These are phyloP conservation scores for Cephus runcator DNA, from an alignment of 2,888 invertebrate genomes.

Conservation along the genomic window DNA sequence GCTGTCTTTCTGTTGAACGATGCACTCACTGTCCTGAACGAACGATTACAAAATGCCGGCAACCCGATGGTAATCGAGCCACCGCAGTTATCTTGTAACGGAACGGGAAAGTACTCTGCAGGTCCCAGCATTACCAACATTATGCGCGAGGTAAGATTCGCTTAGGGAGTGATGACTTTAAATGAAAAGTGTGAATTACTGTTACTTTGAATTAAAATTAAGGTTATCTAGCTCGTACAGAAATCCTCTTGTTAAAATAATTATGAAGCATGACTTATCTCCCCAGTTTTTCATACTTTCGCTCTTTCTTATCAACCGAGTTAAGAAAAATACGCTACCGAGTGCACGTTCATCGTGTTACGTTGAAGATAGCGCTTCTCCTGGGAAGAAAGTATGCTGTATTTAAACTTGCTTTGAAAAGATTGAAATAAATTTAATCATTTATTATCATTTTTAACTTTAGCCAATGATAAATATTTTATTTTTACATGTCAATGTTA, in stretches of 20 bases:
- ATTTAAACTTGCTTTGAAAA: neutral
- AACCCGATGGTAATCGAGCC: slow-evolving; percentile 43
- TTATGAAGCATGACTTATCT: neutral
- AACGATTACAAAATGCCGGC: slow-evolving; percentile 45
- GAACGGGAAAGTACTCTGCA: slow-evolving; percentile 54
- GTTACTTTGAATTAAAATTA: neutral
- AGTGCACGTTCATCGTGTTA: neutral
- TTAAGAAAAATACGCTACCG: neutral
- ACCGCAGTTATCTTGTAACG: slow-evolving; percentile 61
- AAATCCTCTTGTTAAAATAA: neutral
- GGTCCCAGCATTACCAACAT: slow-evolving; percentile 47
- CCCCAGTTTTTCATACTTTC: neutral
- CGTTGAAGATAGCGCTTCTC: neutral
- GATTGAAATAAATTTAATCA: neutral
- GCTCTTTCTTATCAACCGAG: neutral
- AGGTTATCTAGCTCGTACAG: neutral
- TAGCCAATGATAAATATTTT: neutral
- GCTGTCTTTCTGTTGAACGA: slow-evolving; percentile 82
- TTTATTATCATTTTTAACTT: neutral
- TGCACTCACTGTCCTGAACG: slow-evolving; percentile 76
- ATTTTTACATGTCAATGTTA: neutral
- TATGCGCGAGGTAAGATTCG: slow-evolving; percentile 38
- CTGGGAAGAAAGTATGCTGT: neutral
- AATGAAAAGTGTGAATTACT: neutral
- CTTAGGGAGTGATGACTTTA: neutral